Evolutionary conservation across 2,888 invertebrate genomes (phyloP), one percentile per base, ranked within the genome.

Genomic region (Polia nebulosa): DNA sequence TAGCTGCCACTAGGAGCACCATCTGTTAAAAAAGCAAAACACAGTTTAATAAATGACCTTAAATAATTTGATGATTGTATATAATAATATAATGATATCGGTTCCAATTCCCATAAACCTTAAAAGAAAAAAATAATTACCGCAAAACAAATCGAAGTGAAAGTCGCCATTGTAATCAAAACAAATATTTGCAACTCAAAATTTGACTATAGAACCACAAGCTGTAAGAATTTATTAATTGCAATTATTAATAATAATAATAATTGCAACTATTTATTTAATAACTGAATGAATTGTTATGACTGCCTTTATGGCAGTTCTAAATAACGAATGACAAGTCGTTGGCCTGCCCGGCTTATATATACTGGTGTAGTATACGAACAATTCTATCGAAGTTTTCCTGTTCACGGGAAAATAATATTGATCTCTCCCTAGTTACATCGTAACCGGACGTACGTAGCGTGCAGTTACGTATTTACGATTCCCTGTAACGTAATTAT

Each of bases 231-330:
- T 49, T 47, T 5, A 58, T 61, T n/a, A 69, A 51, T 47, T 34
- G 2, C 25, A 72, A 45, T 56, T 62, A 63, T 56, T 59, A 57
- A 60, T n/a, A n/a, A n/a, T n/a, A n/a, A n/a, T 5, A 58, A 58
- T n/a, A 69, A 51, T 47, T 34, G 2, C 25, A 72, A 45, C 51
- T 62, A 63, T 56, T 59, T 52, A 60, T 55, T 32, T 20, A 64
- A 53, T 61, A 61, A 55, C 57, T 52, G 32, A 55, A 41, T 41
- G 52, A n/a, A 41, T 44, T 76, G 61, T 53, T 70, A 76, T 76
- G 63, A 62, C 76, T 76, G 77, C 61, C 44, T 76, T 51, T 11
- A 52, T 61, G 58, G 27, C 64, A 76, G 71, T 76, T 53, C 64
- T 68, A 73, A 61, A 76, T 61, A 62, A 47, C 65, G 71, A 64